phyloP scores from a whole-genome alignment of 1,140 invertebrate genomes.

The Acromyrmex heyeri region DNA sequence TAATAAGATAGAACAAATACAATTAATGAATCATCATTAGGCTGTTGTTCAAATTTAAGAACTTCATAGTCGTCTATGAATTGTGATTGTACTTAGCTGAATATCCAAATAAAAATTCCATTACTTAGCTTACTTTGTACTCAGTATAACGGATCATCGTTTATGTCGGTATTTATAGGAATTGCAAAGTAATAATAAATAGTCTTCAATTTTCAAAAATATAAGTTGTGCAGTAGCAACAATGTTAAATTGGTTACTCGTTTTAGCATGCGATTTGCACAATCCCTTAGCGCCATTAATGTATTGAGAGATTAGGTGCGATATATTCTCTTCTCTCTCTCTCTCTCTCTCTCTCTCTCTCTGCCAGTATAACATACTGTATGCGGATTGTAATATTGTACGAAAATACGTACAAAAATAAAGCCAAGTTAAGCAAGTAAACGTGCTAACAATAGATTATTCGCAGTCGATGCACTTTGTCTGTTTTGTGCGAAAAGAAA shows the following conservation, averaged over 20 bases:
- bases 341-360: background rate
- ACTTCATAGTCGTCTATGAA: too few species aligned
- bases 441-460: conserved; percentile 34
- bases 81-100: too few species aligned
- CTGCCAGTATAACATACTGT: background rate
- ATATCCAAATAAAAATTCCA: too few species aligned
- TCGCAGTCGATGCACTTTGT: conserved; percentile 13
- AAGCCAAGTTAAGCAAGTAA: conserved; percentile 6
- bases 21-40: too few species aligned
- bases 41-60: too few species aligned
- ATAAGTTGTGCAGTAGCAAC: background rate
- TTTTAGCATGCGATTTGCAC: conserved; percentile 2
- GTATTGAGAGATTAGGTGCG: background rate
- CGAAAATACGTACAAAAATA: conserved; percentile 12
- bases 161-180: background rate
- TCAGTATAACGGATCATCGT: background rate
- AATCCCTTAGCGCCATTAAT: conserved; percentile 17
- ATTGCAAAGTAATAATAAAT: conserved; percentile 15
- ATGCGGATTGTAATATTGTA: background rate
- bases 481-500: conserved; percentile 22
- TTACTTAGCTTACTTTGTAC: too few species aligned
- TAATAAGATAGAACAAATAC: too few species aligned
- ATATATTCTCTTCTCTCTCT: background rate
- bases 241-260: conserved; percentile 26
- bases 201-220: background rate